Evolutionary conservation across 2,113 vertebrate species (phyloP).

Genomic region (Passer domesticus): DNA sequence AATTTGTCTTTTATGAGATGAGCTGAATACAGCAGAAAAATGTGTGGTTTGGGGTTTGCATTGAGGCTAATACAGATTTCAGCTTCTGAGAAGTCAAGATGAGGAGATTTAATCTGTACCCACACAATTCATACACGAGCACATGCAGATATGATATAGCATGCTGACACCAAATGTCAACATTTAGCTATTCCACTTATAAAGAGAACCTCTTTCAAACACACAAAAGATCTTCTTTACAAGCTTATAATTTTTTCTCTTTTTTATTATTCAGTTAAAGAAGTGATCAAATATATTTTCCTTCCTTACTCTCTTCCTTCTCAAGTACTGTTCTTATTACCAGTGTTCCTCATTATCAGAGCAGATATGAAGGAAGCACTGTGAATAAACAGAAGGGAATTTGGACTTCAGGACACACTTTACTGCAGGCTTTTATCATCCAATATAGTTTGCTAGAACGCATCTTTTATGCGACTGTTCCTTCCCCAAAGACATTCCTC

Average conservation of each 20-base stretch:
- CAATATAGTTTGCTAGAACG: conserved; percentile 19
- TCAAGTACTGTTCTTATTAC: background rate
- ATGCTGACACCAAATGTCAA: background rate
- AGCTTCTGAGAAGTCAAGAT: background rate
- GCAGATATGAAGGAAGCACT: background rate
- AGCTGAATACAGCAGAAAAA: background rate
- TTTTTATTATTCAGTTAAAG: background rate
- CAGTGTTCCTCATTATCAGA: conserved; percentile 1
- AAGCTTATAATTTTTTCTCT: background rate
- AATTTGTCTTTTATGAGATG: background rate
- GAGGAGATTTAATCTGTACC: background rate
- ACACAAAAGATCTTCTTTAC: background rate
- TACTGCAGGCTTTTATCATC: conserved; percentile 37
- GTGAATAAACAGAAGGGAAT: conserved; percentile 46
- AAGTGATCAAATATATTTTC: background rate
- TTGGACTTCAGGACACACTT: conserved; percentile 24
- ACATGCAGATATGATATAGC: background rate
- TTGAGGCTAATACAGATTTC: background rate
- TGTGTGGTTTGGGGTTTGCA: background rate
- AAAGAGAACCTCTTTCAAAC: background rate
- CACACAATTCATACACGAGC: background rate
- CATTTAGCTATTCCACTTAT: background rate
- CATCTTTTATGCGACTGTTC: conserved; percentile 52
- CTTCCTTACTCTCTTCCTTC: background rate
- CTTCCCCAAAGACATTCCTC: conserved; percentile 64